Evolutionary conservation across 2,113 vertebrate genomes (phyloP).

Genomic region (Phaethon lepturus): DNA sequence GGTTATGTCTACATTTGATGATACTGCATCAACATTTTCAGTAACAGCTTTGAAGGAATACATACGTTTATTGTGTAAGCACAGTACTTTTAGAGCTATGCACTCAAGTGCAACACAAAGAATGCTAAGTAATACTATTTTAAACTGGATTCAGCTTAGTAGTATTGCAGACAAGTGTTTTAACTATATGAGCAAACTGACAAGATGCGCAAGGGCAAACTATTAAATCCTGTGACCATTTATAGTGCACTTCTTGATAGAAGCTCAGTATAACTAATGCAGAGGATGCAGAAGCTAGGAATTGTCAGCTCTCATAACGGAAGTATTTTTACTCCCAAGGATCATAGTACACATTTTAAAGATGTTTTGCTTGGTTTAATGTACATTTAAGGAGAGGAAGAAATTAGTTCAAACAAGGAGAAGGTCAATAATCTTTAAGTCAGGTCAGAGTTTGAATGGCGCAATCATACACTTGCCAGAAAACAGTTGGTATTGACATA

Average conservation of each 20-base stretch:
- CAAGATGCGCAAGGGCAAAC: conserved; percentile 46
- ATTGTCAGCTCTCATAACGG: conserved; percentile 33
- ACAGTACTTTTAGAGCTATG: background rate
- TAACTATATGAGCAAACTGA: conserved; percentile 14
- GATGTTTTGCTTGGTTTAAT: conserved; percentile 30
- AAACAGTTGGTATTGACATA: background rate
- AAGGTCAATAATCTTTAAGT: background rate
- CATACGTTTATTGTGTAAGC: background rate
- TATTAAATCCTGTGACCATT: conserved; percentile 48
- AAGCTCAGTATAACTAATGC: conserved; percentile 47
- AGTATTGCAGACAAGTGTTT: conserved; percentile 12
- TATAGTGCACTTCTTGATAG: conserved; percentile 56
- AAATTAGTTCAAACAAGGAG: conserved; percentile 54
- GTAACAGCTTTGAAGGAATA: background rate
- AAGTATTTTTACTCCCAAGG: conserved; percentile 52
- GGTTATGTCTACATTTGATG: rapidly evolving
- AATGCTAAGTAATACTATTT: conserved; percentile 42
- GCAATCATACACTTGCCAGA: background rate
- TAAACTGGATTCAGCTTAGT: conserved; percentile 8
- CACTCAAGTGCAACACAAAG: background rate
- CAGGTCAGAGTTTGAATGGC: background rate
- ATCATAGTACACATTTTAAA: conserved; percentile 57
- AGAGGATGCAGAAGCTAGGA: conserved; percentile 47
- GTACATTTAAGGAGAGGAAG: conserved; percentile 14
- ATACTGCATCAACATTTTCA: background rate